Evolutionary conservation across 2,113 vertebrate species (phyloP).

Genomic region (Phaethornis superciliosus): DNA sequence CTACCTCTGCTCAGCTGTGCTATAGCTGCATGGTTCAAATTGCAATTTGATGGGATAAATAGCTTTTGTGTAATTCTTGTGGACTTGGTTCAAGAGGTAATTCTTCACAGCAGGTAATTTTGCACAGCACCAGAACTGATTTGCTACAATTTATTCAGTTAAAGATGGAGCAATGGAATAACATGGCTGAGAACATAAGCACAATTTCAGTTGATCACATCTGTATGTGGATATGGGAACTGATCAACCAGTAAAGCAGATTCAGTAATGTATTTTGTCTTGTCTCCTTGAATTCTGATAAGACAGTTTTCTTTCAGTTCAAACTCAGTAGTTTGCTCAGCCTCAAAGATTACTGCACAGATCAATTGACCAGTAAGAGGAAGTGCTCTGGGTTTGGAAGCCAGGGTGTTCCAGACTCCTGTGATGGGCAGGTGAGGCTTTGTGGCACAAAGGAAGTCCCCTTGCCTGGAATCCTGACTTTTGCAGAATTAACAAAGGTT

Average conservation of each 20-base stretch:
- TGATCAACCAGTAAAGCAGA: not conserved
- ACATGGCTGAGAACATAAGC: not conserved
- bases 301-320: not conserved
- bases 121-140: not conserved
- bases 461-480: not conserved
- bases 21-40: not conserved
- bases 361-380: not conserved
- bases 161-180: not conserved
- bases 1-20: not conserved
- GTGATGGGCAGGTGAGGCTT: not conserved
- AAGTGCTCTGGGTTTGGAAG: not conserved
- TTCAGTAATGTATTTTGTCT: not conserved
- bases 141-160: not conserved
- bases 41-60: not conserved
- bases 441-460: accelerated
- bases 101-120: not conserved
- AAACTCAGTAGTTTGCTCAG: not conserved
- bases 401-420: not conserved
- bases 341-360: not conserved
- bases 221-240: not conserved
- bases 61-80: not conserved
- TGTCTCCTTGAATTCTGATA: not conserved
- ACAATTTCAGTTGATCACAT: not conserved
- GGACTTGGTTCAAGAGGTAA: not conserved
- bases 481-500: not conserved